Evolutionary conservation across 2,113 vertebrate species (phyloP).

Genomic region (Gracilinanus agilis): DNA sequence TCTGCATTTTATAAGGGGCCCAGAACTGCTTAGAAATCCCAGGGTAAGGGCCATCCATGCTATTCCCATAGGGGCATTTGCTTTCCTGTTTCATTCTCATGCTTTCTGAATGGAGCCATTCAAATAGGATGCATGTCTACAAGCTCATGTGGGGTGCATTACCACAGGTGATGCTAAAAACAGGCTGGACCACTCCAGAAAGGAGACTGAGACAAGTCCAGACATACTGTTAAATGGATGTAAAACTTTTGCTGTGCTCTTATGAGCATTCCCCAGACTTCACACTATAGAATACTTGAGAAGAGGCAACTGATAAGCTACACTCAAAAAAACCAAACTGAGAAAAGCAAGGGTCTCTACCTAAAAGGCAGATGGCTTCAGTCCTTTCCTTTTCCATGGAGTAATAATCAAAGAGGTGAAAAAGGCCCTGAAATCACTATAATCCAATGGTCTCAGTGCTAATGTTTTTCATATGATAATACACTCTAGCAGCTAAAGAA

Average conservation of each 20-base stretch:
- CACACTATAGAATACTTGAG: background rate
- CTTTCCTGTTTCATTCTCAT: conserved; percentile 17
- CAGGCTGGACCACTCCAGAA: background rate
- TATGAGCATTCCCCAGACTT: background rate
- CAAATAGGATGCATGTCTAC: background rate
- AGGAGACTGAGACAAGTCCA: conserved; percentile 39
- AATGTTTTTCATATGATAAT: background rate
- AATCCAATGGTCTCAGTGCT: background rate
- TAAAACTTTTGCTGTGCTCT: background rate
- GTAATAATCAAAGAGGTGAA: background rate
- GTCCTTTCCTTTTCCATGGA: conserved; percentile 37
- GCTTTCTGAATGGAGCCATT: conserved; percentile 42
- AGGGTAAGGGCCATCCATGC: background rate
- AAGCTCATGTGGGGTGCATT: background rate
- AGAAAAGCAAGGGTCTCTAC: conserved; percentile 10
- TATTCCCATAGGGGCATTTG: background rate
- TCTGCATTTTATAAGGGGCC: background rate
- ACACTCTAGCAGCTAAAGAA: background rate
- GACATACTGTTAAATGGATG: conserved; percentile 7
- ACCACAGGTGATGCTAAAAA: background rate
- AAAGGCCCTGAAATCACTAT: background rate
- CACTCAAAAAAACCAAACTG: conserved; percentile 21
- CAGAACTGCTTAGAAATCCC: background rate
- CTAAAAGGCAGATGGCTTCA: background rate
- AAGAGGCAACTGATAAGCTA: background rate